phyloP scores from a whole-genome alignment of 30 jellyfish, hydroid and myxozoan genomes.

The Cassiopea xamachana region DNA sequence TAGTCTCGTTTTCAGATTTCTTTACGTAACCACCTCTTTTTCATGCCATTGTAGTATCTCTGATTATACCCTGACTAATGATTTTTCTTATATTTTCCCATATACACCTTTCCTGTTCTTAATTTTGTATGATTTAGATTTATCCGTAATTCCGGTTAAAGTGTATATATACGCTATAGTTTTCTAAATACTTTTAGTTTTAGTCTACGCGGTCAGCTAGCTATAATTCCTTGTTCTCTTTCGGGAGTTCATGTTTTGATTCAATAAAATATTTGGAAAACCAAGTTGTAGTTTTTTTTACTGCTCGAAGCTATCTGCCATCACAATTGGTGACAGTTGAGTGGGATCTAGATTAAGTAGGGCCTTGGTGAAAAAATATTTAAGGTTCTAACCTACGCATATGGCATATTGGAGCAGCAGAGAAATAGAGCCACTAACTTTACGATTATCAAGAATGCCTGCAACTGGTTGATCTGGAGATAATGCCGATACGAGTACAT shows the following conservation, averaged over 20 bases:
- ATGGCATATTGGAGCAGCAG: constrained; percentile 3
- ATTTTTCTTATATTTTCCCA: neutral
- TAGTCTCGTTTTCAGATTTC: too few relatives aligned
- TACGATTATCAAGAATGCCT: constrained; percentile 9
- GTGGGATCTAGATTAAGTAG: constrained; percentile 51
- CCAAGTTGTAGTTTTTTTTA: neutral
- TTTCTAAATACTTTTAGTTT: neutral
- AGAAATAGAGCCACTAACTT: neutral
- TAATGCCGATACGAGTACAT: neutral
- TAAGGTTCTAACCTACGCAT: constrained; percentile 35
- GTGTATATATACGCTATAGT: neutral
- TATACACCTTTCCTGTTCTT: constrained; percentile 2
- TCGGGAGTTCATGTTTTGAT: neutral
- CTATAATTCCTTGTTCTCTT: neutral
- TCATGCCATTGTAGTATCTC: too few relatives aligned
- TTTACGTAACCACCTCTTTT: too few relatives aligned
- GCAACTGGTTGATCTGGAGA: neutral
- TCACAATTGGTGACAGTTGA: constrained; percentile 61
- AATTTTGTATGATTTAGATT: neutral
- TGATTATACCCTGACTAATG: neutral
- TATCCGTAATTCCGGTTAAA: neutral
- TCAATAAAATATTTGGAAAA: neutral
- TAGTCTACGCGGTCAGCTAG: neutral
- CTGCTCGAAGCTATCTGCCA: neutral
- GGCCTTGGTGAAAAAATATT: constrained; percentile 49